These are phyloP conservation scores for Sycophila texana DNA, from an alignment of 2,888 invertebrate species.

Conservation along the genomic window DNA sequence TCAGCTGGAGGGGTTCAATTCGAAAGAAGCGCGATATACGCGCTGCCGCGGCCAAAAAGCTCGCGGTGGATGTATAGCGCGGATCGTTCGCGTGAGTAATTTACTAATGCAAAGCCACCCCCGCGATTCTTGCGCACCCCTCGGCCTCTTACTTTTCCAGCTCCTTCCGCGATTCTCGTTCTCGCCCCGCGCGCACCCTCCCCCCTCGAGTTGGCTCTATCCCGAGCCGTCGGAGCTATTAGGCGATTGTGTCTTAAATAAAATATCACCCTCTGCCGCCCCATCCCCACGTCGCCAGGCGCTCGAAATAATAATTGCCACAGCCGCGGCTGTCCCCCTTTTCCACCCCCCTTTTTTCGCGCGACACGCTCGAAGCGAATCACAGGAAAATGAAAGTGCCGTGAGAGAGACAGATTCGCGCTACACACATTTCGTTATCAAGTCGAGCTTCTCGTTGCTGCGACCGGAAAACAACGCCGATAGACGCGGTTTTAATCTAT, in stretches of 20 bases:
- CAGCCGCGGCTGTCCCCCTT: not conserved
- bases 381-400: conserved; percentile 60
- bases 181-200: conserved; percentile 22
- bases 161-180: conserved; percentile 38
- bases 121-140: conserved; percentile 48
- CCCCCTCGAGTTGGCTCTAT: not conserved
- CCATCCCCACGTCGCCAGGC: conserved; percentile 69
- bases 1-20: conserved; percentile 4
- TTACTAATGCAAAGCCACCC: conserved; percentile 69
- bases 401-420: not conserved
- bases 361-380: conserved; percentile 32
- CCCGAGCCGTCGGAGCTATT: conserved; percentile 69
- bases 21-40: conserved; percentile 44
- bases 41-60: conserved; percentile 20
- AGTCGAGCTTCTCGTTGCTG: too few species aligned
- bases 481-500: too few species aligned
- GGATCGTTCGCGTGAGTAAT: conserved; percentile 64
- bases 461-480: too few species aligned
- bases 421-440: too few species aligned
- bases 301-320: conserved; percentile 72
- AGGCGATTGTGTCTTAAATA: conserved; percentile 75
- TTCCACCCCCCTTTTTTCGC: not conserved
- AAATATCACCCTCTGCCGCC: conserved; percentile 70
- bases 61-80: not conserved
- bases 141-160: conserved; percentile 58